Percentiles rank a stretch among this genome's conserved stretches.
phyloP scores from a whole-genome alignment of 2,797 vertebrate species.

The Petrocephalus schoutedeni region DNA sequence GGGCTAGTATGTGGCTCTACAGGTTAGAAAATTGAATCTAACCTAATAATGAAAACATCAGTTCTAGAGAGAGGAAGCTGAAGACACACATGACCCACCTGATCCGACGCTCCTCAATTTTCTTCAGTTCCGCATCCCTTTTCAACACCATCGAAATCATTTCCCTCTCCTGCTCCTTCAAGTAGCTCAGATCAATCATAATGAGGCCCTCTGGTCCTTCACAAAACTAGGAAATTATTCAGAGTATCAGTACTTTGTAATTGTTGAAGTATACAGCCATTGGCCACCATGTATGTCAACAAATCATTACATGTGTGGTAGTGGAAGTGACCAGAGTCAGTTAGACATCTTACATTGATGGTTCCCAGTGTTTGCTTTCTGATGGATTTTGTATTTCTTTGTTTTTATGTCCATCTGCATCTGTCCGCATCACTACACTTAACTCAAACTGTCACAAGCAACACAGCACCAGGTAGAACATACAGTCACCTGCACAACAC shows the following conservation, averaged over 20 bases:
- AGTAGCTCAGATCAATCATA: slow-evolving; percentile 95
- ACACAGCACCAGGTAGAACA: neutral
- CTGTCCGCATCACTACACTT: neutral
- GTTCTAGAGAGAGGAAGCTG: neutral
- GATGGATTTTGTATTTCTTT: neutral
- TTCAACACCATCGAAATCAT: slow-evolving; percentile 82
- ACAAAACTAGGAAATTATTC: neutral
- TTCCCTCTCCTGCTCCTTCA: slow-evolving; percentile 89
- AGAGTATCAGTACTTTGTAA: neutral
- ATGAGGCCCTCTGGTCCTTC: slow-evolving; percentile 26
- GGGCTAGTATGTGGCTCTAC: neutral
- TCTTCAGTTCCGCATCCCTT: slow-evolving; percentile 83
- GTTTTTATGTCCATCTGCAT: neutral
- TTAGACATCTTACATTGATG: neutral
- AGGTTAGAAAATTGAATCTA: neutral
- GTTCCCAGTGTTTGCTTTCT: neutral
- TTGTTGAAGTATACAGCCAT: neutral
- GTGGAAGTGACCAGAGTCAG: neutral
- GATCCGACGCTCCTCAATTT: slow-evolving; percentile 79
- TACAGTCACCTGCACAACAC: neutral
- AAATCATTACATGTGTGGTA: neutral
- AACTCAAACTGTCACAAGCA: neutral
- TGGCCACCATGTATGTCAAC: neutral
- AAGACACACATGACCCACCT: slow-evolving; percentile 61
- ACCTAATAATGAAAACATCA: neutral